phyloP scores from a whole-genome alignment of 2,888 invertebrate genomes.

The Chrysina gloriosa region DNA sequence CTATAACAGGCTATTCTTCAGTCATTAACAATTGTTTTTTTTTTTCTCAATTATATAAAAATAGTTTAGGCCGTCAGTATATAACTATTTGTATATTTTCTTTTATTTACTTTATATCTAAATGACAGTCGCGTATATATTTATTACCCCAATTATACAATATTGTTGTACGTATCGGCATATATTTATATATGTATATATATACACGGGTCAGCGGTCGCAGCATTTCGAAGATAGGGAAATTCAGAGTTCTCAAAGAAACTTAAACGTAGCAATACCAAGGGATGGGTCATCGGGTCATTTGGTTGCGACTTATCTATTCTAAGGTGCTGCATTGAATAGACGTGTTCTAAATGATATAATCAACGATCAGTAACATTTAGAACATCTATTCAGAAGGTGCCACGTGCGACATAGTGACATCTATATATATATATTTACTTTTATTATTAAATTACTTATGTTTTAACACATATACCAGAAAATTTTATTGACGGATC shows the following conservation, averaged over 20 bases:
- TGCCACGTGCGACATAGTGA: conserved; percentile 61
- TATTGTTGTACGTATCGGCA: background rate
- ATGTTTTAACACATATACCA: conserved; percentile 56
- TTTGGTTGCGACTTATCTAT: conserved; percentile 55
- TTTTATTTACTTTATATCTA: conserved; percentile 36
- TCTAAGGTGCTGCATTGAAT: conserved; percentile 53
- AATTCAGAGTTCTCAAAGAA: background rate
- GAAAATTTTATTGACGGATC: conserved; percentile 59
- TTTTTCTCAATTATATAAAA: conserved; percentile 54
- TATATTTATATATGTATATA: conserved; percentile 9
- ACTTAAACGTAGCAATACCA: background rate
- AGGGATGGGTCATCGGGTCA: conserved; percentile 52
- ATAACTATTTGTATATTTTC: conserved; percentile 52
- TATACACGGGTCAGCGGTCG: conserved; percentile 48
- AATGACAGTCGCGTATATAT: conserved; percentile 49
- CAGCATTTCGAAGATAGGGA: conserved; percentile 15
- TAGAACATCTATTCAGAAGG: conserved; percentile 48
- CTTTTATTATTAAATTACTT: conserved; percentile 50
- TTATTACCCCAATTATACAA: conserved; percentile 43
- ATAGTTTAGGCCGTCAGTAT: conserved; percentile 62
- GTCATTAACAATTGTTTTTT: conserved; percentile 58
- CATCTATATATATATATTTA: conserved; percentile 51
- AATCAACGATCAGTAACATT: background rate
- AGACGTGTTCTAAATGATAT: conserved; percentile 12
- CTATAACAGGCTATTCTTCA: conserved; percentile 60